Evolutionary conservation across 2,113 vertebrate species (phyloP).

Genomic region (Stomatorhinus ivindoensis): DNA sequence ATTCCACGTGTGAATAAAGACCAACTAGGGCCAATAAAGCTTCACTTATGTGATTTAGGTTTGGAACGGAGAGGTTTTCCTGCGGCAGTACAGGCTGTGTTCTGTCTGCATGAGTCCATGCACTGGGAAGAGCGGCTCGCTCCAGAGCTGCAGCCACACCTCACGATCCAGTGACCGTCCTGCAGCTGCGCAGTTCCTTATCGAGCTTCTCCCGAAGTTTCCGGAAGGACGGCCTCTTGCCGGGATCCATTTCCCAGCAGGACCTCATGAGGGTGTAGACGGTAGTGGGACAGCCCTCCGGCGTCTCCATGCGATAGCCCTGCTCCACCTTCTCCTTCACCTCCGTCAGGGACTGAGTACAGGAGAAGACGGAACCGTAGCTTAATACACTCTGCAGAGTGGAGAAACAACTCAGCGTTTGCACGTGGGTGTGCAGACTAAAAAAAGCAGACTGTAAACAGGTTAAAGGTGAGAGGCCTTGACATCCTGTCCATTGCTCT

Average conservation of each 20-base stretch:
- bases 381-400: background rate
- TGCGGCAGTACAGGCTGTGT: background rate
- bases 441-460: background rate
- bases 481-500: background rate
- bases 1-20: background rate
- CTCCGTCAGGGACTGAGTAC: conserved; percentile 67
- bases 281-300: conserved; percentile 63
- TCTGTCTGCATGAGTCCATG: background rate
- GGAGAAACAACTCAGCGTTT: background rate
- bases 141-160: no score
- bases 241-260: conserved; percentile 82
- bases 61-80: background rate
- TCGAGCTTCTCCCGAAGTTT: conserved; percentile 75
- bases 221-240: conserved; percentile 72
- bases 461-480: background rate
- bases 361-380: background rate
- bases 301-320: conserved; percentile 82
- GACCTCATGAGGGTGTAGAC: conserved; percentile 72
- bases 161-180: background rate
- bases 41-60: background rate
- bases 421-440: background rate
- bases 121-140: background rate
- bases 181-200: conserved; percentile 41
- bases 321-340: conserved; percentile 69
- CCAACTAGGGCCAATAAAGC: background rate